Conservation (phyloP, 2,888 invertebrate genomes). For the Oxycera nigricornis region DNA sequence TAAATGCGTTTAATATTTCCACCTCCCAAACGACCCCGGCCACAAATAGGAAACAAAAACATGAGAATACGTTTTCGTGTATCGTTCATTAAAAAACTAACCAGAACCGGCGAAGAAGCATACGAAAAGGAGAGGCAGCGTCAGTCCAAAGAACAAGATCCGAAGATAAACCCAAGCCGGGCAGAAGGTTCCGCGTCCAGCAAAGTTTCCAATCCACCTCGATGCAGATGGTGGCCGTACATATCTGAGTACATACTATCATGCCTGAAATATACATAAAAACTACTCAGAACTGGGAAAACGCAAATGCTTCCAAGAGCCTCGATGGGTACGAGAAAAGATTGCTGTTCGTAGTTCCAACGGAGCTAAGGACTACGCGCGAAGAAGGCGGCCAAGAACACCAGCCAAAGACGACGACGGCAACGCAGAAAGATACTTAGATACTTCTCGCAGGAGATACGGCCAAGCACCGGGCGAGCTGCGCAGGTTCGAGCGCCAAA, state of each 20-base stretch:
- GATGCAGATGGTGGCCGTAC: too few relatives aligned
- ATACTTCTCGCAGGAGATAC: not conserved
- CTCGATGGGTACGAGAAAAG: not conserved
- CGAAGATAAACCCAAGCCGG: too few relatives aligned
- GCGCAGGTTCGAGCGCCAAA: conserved; percentile 43
- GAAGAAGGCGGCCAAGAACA: conserved; percentile 2
- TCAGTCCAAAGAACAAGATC: conserved; percentile 39
- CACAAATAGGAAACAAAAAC: conserved; percentile 22
- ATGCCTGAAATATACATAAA: not conserved
- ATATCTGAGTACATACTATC: too few relatives aligned
- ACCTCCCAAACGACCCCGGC: conserved; percentile 40
- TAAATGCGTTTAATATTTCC: conserved; percentile 45
- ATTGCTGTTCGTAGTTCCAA: not conserved
- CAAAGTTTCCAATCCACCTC: not conserved
- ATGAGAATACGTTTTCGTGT: conserved; percentile 46
- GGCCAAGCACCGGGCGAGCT: not conserved
- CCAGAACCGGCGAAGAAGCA: conserved; percentile 30
- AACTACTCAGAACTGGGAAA: not conserved
- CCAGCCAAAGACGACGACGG: conserved; percentile 7
- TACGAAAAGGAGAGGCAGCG: conserved; percentile 23
- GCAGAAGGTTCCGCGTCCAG: not conserved
- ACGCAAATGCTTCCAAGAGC: conserved; percentile 2
- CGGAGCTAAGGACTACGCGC: conserved; percentile 5
- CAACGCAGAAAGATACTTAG: conserved; percentile 4
- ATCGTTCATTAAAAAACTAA: conserved; percentile 49